Conservation (phyloP, 2,113 vertebrate species). For the Cynopterus brachyotis region DNA sequence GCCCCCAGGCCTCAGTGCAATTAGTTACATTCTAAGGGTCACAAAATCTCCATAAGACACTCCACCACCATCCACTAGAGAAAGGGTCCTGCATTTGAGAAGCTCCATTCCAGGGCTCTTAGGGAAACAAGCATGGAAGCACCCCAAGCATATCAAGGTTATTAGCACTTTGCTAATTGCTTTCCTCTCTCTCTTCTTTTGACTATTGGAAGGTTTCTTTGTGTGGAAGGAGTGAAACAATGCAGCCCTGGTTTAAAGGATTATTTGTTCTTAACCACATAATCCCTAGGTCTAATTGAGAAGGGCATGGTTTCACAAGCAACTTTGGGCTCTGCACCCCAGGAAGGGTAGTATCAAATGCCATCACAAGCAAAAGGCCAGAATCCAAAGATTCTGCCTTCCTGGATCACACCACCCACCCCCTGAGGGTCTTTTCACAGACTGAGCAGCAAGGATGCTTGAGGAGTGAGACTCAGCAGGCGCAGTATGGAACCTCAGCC, state of each 20-base stretch:
- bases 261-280: neutral
- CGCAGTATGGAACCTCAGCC: neutral
- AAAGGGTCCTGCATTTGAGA: neutral
- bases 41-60: neutral
- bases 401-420: neutral
- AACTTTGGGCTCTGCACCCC: neutral
- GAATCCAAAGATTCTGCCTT: neutral
- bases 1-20: neutral
- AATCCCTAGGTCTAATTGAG: neutral
- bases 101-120: neutral
- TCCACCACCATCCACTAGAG: neutral
- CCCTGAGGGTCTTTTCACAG: neutral
- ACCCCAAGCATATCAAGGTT: neutral
- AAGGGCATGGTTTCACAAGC: neutral
- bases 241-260: neutral
- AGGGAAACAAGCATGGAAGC: neutral
- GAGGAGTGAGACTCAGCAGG: neutral
- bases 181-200: neutral
- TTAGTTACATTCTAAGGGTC: neutral
- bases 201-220: neutral
- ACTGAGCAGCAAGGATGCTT: no score
- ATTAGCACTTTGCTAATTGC: neutral
- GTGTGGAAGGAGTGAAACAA: neutral
- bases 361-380: neutral
- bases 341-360: neutral